Evolutionary conservation across 37 sponge, comb jelly and placozoan species (phyloP).

Genomic region (Halisarca cf. caerulea): DNA sequence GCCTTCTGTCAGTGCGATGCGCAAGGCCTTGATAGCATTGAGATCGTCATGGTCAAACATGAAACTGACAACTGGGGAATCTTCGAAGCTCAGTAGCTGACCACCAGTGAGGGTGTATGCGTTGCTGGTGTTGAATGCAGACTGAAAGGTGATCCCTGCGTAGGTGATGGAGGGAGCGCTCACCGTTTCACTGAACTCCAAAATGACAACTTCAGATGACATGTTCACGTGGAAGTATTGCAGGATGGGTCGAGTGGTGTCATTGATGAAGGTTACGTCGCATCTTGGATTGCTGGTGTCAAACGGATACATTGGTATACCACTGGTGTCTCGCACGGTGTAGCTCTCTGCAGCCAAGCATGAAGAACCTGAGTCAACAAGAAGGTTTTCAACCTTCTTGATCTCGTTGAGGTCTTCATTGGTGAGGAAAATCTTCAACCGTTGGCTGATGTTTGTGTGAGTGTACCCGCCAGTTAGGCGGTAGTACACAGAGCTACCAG

Average conservation of each 20-base stretch:
- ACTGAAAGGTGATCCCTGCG: conserved; percentile 76
- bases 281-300: conserved; percentile 28
- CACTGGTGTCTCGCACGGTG: conserved; percentile 73
- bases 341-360: conserved; percentile 40
- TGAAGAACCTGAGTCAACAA: conserved; percentile 34
- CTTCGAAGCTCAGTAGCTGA: conserved; percentile 36
- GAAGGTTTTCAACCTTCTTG: conserved; percentile 65
- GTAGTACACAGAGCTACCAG: not conserved
- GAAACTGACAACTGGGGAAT: conserved; percentile 58
- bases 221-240: conserved; percentile 69
- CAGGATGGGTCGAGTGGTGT: conserved; percentile 75
- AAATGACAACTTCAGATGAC: conserved; percentile 57
- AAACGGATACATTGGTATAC: conserved; percentile 61
- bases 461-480: conserved; percentile 77
- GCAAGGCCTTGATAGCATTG: conserved; percentile 63
- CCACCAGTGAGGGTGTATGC: conserved; percentile 72
- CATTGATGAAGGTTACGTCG: conserved; percentile 52
- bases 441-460: conserved; percentile 63
- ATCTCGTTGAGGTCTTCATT: conserved; percentile 63
- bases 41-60: conserved; percentile 48
- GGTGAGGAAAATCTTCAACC: conserved; percentile 48
- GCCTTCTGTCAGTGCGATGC: conserved; percentile 44
- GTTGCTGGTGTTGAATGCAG: conserved; percentile 64
- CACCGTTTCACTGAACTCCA: conserved; percentile 86
- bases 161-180: conserved; percentile 65